Evolutionary conservation across 2,113 vertebrate genomes (phyloP), one percentile per base, ranked within the genome.

Genomic region (Corydoras maculifer): DNA sequence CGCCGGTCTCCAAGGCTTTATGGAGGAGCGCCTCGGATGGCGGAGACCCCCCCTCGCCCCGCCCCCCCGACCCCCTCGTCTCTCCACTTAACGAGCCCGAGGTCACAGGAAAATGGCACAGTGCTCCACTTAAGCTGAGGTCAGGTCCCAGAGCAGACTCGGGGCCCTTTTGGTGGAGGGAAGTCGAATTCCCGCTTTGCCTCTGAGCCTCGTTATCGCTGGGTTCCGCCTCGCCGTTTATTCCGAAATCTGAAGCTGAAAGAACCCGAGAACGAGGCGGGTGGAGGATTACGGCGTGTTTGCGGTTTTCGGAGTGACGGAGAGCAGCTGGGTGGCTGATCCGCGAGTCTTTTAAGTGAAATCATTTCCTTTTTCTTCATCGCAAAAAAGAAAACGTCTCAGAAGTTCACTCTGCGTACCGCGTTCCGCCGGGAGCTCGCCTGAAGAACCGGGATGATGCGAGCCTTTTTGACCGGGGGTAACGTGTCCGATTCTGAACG

Each of bases 341-440:
- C 35, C 35, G 35, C 48, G 73, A 93, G 88, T 90, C 90, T 93
- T 90, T 90, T 89, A 87, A 88, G 88, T 94, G 92, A 94, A 93
- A 92, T 94, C 91, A 94, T 91, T 94, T 94, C 92, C 92, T 93
- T 93, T 25, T 93, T 91, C 90, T 92, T 94, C 92, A 93, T 94
- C 91, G 18, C 18, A 25, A 25, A 25, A 25, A 25, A 92, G 91
- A 93, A 91, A 91, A 93, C 92, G 92, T 94, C 82, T 90, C 86
- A 89, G 90, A 90, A 89, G 84, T 91, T 86, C 91, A 91, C 92
- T 93, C 91, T 92, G 91, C 75, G 78, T 79, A 54, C 83, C 88
- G 83, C 86, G 62, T 70, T 69, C 50, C 48, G 68, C 66, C 67
- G 54, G 15, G 43, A 10, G 57, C 68, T 58, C 15, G 51, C 62